A percentile compares a stretch with the other conserved stretches of the same genome.
These are phyloP conservation scores for Stenchaetothrips biformis DNA, from an alignment of 2,888 invertebrate genomes.

Conservation along the genomic window DNA sequence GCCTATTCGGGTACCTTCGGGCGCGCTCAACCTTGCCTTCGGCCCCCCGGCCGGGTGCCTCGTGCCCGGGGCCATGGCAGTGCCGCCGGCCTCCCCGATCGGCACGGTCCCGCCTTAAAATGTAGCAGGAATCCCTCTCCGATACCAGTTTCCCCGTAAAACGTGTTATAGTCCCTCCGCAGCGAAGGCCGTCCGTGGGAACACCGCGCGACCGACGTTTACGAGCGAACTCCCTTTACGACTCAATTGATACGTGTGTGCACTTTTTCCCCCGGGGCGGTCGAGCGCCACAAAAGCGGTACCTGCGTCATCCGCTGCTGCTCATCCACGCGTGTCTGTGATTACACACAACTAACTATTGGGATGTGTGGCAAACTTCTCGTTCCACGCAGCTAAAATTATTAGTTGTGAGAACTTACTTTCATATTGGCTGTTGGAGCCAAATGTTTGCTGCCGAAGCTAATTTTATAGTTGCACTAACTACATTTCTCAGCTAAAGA, in stretches of 20 bases:
- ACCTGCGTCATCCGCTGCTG: no score
- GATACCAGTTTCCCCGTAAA: neutral
- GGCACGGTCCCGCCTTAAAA: neutral
- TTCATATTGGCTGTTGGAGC: no score
- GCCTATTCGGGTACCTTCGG: neutral
- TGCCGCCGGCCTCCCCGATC: neutral
- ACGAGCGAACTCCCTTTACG: neutral
- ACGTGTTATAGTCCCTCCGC: neutral
- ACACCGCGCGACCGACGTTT: neutral
- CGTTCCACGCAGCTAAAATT: no score
- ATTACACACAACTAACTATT: no score
- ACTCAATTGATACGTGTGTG: conserved; percentile 9
- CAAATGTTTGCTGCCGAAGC: no score
- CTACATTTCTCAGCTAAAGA: no score
- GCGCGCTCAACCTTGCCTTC: neutral
- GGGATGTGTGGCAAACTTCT: no score
- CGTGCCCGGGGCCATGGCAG: neutral
- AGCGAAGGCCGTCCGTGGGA: neutral
- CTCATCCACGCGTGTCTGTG: no score
- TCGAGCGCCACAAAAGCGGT: no score
- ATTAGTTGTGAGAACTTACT: no score
- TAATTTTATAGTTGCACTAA: no score
- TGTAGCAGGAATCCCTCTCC: neutral
- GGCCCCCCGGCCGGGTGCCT: neutral
- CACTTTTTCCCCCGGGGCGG: neutral